Evolutionary conservation across 2,113 vertebrate genomes (phyloP).

Genomic region (Oncorhynchus masou): DNA sequence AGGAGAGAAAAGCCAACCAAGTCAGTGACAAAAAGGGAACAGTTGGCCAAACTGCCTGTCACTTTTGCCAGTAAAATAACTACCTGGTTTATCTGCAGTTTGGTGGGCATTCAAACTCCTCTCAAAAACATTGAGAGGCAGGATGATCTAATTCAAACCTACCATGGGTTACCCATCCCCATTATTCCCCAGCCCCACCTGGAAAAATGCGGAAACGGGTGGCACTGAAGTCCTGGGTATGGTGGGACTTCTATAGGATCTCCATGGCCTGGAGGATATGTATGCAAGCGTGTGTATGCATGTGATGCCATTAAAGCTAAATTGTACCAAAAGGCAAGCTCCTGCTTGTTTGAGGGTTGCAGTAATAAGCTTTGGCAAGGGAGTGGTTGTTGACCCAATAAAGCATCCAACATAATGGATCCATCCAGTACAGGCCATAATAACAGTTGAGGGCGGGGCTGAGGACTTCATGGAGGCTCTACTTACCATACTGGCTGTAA

Average conservation of each 20-base stretch:
- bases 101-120: constrained; percentile 17
- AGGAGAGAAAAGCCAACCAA: background rate
- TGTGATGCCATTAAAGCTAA: constrained; percentile 62
- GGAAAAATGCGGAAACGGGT: constrained; percentile 21
- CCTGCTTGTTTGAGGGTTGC: constrained; percentile 41
- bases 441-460: constrained; percentile 39
- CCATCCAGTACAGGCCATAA: constrained; percentile 14
- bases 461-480: constrained; percentile 21
- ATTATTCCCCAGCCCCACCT: constrained; percentile 28
- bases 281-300: constrained; percentile 60
- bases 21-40: background rate
- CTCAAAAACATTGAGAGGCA: constrained; percentile 65
- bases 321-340: constrained; percentile 58
- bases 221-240: constrained; percentile 31
- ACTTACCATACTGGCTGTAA: constrained; percentile 98
- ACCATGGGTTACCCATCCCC: constrained; percentile 61
- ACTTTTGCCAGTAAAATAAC: background rate
- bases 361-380: constrained; percentile 33
- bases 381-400: no score
- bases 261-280: constrained; percentile 30
- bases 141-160: constrained; percentile 81
- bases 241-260: constrained; percentile 47
- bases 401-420: constrained; percentile 17
- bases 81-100: background rate
- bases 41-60: background rate